phyloP scores from a whole-genome alignment of 2,113 vertebrate genomes.

The Stigmatopora argus region DNA sequence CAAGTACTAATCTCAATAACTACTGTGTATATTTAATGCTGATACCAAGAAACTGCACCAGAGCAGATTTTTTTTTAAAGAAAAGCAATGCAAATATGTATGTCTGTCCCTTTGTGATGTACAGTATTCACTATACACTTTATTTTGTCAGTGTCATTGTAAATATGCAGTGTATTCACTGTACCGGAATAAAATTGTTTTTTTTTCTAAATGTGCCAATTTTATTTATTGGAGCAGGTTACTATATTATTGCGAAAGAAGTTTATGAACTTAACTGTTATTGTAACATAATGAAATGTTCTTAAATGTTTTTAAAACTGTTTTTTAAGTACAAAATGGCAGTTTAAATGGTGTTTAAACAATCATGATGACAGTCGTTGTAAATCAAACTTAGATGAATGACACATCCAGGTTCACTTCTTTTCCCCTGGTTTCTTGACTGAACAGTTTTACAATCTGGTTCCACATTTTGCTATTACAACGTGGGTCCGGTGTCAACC shows the following conservation, averaged over 20 bases:
- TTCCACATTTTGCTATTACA: conserved; percentile 38
- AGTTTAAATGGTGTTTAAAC: neutral
- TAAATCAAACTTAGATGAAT: conserved; percentile 43
- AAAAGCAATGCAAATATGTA: neutral
- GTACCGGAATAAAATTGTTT: neutral
- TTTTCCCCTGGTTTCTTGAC: conserved; percentile 32
- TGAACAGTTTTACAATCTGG: conserved; percentile 34
- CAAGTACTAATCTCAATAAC: neutral
- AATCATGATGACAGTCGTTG: conserved; percentile 29
- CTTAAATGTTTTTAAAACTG: neutral
- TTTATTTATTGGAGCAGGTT: neutral
- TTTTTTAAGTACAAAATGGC: neutral
- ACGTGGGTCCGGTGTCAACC: conserved; percentile 52
- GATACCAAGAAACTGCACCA: neutral
- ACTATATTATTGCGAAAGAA: neutral
- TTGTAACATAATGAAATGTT: too few species aligned
- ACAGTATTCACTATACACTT: neutral
- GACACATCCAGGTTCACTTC: conserved; percentile 27
- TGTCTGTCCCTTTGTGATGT: neutral
- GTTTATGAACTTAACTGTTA: too few species aligned
- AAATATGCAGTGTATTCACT: neutral
- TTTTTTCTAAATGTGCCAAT: neutral
- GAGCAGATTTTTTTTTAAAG: neutral
- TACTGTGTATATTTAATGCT: neutral
- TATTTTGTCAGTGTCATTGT: conserved; percentile 4